Evolutionary conservation across 2,113 vertebrate species (phyloP).

Genomic region (Struthio camelus): DNA sequence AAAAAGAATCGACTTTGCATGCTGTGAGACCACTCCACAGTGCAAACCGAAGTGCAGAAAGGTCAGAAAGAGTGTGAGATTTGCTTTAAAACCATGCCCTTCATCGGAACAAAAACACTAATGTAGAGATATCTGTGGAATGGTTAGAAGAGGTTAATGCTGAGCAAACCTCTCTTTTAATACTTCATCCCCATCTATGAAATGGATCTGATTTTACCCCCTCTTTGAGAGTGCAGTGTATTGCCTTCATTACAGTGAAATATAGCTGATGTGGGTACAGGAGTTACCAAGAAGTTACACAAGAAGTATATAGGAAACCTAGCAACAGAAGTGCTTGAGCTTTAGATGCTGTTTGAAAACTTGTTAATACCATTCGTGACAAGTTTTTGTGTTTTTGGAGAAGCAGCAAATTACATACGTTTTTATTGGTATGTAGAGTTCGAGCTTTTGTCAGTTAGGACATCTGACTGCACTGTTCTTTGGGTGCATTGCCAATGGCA

Average conservation of each 20-base stretch:
- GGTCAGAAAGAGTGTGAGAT: too few species aligned
- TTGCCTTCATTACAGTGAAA: too few species aligned
- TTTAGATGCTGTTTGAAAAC: neutral
- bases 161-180: neutral
- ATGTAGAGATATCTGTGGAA: slow-evolving; percentile 2
- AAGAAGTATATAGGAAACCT: neutral
- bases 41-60: too few species aligned
- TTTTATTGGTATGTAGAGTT: neutral
- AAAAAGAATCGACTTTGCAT: too few species aligned
- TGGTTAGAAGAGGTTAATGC: too few species aligned
- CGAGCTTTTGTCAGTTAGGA: neutral
- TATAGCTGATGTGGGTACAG: neutral
- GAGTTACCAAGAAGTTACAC: neutral
- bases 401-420: neutral
- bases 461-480: neutral
- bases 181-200: neutral
- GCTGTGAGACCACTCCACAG: too few species aligned
- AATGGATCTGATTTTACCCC: neutral
- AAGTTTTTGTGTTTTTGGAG: neutral
- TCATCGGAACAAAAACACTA: too few species aligned
- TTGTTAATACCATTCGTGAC: neutral
- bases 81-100: too few species aligned
- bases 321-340: neutral
- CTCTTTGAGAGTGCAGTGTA: too few species aligned
- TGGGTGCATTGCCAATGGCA: neutral